Evolutionary conservation across 2,113 vertebrate species (phyloP).

Genomic region (Pachypanchax playfairii): DNA sequence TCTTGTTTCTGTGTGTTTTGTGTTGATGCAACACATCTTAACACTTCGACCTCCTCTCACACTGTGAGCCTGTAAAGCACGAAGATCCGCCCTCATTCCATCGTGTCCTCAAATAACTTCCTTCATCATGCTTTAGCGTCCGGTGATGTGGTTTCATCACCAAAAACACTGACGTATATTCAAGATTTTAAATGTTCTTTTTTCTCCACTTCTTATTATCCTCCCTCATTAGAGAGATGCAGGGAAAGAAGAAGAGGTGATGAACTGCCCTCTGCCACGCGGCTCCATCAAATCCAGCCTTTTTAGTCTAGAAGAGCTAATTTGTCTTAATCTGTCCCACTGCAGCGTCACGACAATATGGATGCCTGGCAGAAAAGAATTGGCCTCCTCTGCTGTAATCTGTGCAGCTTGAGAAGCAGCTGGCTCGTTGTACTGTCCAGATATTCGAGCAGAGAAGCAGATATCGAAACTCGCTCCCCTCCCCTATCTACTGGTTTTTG

Average conservation of each 20-base stretch:
- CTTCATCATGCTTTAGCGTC: too few species aligned
- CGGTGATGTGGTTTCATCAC: too few species aligned
- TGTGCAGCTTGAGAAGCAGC: conserved; percentile 51
- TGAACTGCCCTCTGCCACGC: conserved; percentile 49
- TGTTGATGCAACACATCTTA: too few species aligned
- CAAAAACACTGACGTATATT: too few species aligned
- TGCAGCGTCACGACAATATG: conserved; percentile 48
- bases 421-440: conserved; percentile 44
- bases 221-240: conserved; percentile 13
- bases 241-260: conserved; percentile 36
- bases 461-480: not conserved
- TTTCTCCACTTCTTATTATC: not conserved
- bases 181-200: too few species aligned
- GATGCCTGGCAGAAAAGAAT: conserved; percentile 54
- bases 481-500: too few species aligned
- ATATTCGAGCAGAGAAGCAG: conserved; percentile 13
- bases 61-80: too few species aligned
- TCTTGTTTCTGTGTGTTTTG: too few species aligned
- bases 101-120: too few species aligned
- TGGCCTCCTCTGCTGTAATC: conserved; percentile 55
- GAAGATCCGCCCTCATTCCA: too few species aligned
- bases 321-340: conserved; percentile 68
- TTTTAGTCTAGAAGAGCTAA: conserved; percentile 49
- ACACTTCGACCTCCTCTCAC: too few species aligned
- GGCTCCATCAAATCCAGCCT: conserved; percentile 59